These are phyloP conservation scores for Geopemphigus sp. DNA, from an alignment of 1,140 invertebrate species.

Conservation along the genomic window DNA sequence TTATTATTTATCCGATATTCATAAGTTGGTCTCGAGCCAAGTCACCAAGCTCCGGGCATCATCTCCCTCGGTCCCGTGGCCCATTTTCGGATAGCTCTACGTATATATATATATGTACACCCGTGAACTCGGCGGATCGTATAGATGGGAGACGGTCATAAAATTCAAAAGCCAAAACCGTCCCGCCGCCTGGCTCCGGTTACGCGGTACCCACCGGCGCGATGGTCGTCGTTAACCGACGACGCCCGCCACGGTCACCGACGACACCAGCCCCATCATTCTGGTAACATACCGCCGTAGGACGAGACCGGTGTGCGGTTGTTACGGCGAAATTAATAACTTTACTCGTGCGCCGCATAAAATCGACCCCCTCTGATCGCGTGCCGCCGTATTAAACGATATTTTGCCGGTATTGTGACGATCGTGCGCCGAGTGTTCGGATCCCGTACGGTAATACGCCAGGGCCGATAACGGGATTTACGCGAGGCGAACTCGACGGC, in stretches of 20 bases:
- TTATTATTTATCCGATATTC: constrained; percentile 41
- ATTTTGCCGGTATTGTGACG: too few relatives aligned
- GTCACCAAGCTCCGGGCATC: background rate
- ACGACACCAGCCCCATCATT: background rate
- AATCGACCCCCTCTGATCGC: constrained; percentile 1
- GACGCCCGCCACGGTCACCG: background rate
- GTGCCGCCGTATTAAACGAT: too few relatives aligned
- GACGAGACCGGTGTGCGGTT: too few relatives aligned
- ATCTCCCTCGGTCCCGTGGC: background rate
- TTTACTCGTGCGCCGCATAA: background rate
- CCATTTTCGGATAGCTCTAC: background rate
- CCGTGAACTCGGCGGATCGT: constrained; percentile 21
- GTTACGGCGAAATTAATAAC: constrained; percentile 28
- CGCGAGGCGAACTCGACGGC: too few relatives aligned
- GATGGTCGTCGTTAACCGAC: constrained; percentile 8
- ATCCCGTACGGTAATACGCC: too few relatives aligned
- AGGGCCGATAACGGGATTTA: too few relatives aligned
- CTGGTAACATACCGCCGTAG: background rate
- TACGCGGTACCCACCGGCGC: background rate
- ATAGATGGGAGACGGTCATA: constrained; percentile 36
- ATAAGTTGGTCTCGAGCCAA: constrained; percentile 41
- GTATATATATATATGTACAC: background rate
- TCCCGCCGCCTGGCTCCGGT: background rate
- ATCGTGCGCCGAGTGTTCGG: too few relatives aligned
- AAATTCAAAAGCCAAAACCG: constrained; percentile 43